Base-by-base conservation (phyloP, 2,797 vertebrate genomes). In the Gephyroberyx darwinii region DNA sequence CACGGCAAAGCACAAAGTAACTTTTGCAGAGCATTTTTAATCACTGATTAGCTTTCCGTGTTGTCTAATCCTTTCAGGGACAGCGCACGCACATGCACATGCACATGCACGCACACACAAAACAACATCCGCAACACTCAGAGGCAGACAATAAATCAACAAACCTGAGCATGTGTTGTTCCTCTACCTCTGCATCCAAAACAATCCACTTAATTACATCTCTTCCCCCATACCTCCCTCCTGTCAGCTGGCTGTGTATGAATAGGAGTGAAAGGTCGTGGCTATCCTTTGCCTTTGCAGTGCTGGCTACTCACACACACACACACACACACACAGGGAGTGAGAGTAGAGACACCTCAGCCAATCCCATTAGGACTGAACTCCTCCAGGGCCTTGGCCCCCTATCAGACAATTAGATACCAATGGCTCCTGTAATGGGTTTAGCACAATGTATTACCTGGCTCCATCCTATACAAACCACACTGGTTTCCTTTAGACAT, bases 381-480 rank as follows among this genome's bases (percentile, higher is more conserved):
- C 82, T 89, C 89, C 62, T 93, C 80, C 83, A 72, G 83, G 89
- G 78, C 72, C 85, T 84, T 78, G 33, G 1, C 71, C 76, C 74
- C 85, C 68, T 78, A 92, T 92, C 90, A 94, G 86, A 90, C 90
- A 92, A 91, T 94, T 90, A 93, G 83, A 91, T 90, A 90, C 59
- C 88, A 90, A 87, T 85, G 78, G 65, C 58, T 93, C 81, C 71
- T 89, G 78, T 89, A 93, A 91, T 92, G 66, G 88, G 84, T 94
- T 92, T 91, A 89, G 75, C 86, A 79, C 69, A 88, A 84, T 71
- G 76, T 84, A 90, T 90, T 90, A 91, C 74, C 81, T 89, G 83
- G 91, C 77, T 74, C 58, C 72, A 52, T 20, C 73, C 17, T 22
- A 26, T n/a, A 56, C 51, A 73, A 69, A 43, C 47, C 30, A 58